phyloP scores from a whole-genome alignment of 2,113 vertebrate genomes.

The Motacilla alba region DNA sequence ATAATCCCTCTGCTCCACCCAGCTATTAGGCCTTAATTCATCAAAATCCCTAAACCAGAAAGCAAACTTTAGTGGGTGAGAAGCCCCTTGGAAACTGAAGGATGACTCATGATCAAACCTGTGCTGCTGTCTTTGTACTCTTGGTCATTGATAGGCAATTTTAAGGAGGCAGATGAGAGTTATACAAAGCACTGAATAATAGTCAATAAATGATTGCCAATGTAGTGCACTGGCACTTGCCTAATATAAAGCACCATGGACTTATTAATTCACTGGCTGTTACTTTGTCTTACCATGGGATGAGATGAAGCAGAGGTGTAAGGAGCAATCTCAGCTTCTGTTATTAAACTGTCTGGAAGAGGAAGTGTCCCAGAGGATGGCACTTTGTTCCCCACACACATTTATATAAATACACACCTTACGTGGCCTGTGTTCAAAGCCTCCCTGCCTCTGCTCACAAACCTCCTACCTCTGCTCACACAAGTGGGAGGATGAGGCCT shows the following conservation, averaged over 20 bases:
- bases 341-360: slow-evolving; percentile 52
- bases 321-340: neutral
- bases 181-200: slow-evolving; percentile 49
- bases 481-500: neutral
- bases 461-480: neutral
- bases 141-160: slow-evolving; percentile 52
- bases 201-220: neutral
- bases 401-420: neutral
- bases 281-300: neutral
- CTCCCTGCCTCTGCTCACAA: neutral
- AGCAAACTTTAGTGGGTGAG: neutral
- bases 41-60: neutral
- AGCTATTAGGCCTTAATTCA: neutral
- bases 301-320: neutral
- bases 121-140: neutral
- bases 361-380: neutral
- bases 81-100: neutral
- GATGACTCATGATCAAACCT: neutral
- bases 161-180: slow-evolving; percentile 64
- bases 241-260: neutral
- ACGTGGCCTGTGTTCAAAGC: neutral
- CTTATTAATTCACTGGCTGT: slow-evolving; percentile 21
- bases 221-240: neutral
- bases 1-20: slow-evolving; percentile 55
- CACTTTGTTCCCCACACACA: neutral